These are phyloP conservation scores for Ovibos moschatus DNA, from an alignment of 2,113 vertebrate genomes.

Conservation along the genomic window DNA sequence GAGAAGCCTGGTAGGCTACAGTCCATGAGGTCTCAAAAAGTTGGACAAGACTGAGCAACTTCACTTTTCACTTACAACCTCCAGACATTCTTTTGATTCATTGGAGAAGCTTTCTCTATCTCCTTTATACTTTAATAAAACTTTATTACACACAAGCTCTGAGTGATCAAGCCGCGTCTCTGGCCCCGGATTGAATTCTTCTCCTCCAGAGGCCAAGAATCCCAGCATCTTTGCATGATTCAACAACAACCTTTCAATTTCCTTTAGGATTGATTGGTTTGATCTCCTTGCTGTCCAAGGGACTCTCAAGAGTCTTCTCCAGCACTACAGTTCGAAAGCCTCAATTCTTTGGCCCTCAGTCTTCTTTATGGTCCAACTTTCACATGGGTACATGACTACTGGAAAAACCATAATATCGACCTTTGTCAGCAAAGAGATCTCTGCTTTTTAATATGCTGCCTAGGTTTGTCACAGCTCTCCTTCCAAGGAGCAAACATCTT, in stretches of 20 bases:
- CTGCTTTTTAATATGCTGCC: neutral
- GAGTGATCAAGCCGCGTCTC: no score
- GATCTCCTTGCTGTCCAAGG: neutral
- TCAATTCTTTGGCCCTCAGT: neutral
- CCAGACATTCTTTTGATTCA: no score
- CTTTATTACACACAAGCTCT: no score
- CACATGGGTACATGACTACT: neutral
- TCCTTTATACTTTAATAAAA: no score
- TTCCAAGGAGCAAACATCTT: neutral
- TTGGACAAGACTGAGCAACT: no score
- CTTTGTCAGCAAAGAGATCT: neutral
- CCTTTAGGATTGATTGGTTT: neutral
- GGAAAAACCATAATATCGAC: neutral
- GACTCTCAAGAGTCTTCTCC: neutral
- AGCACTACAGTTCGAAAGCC: neutral
- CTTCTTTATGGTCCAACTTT: neutral
- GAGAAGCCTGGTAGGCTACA: no score
- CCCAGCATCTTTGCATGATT: no score
- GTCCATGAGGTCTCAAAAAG: no score
- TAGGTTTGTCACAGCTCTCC: neutral
- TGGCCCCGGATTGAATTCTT: no score
- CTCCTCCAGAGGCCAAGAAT: no score
- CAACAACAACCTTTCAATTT: neutral
- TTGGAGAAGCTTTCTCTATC: no score
- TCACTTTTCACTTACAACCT: no score